Evolutionary conservation across 2,888 invertebrate genomes (phyloP).

Genomic region (Hedychridium roseum): DNA sequence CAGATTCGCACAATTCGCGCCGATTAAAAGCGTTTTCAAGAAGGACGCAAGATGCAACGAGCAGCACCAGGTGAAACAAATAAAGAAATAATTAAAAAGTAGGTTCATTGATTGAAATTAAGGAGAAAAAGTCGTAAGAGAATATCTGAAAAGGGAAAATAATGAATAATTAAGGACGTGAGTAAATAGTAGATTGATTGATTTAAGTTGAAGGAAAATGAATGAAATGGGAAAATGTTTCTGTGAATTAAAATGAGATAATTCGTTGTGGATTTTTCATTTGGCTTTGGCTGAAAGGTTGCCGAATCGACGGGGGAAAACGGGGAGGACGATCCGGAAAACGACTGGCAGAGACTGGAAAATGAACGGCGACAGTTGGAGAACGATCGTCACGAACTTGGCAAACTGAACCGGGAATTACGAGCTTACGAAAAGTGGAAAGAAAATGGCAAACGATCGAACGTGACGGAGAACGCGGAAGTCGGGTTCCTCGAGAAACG

Average conservation of each 20-base stretch:
- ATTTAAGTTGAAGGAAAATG: conserved; percentile 2
- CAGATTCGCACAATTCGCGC: conserved; percentile 2
- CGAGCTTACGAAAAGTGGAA: conserved; percentile 5
- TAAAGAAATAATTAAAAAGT: too few species aligned
- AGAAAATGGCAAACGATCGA: not conserved
- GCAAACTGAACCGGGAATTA: conserved; percentile 2
- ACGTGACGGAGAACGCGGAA: not conserved
- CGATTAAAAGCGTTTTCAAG: conserved; percentile 10
- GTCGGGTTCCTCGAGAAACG: not conserved
- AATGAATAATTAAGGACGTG: not conserved
- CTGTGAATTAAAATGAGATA: too few species aligned
- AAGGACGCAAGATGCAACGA: conserved; percentile 7
- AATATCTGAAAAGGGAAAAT: not conserved
- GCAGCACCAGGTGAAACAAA: conserved; percentile 17
- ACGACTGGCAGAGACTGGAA: conserved; percentile 4
- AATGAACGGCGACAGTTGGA: too few species aligned
- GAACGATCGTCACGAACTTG: conserved; percentile 2
- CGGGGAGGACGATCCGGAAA: not conserved
- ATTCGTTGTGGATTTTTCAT: too few species aligned
- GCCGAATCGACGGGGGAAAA: not conserved
- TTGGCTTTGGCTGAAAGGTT: too few species aligned
- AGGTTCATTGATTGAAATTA: too few species aligned
- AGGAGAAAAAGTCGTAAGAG: not conserved
- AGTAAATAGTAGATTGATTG: not conserved
- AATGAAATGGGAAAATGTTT: not conserved